Percentiles rank a stretch among this genome's conserved stretches.
Conservation (phyloP, 1,140 invertebrate genomes). For the Drosophila parabipectinata region DNA sequence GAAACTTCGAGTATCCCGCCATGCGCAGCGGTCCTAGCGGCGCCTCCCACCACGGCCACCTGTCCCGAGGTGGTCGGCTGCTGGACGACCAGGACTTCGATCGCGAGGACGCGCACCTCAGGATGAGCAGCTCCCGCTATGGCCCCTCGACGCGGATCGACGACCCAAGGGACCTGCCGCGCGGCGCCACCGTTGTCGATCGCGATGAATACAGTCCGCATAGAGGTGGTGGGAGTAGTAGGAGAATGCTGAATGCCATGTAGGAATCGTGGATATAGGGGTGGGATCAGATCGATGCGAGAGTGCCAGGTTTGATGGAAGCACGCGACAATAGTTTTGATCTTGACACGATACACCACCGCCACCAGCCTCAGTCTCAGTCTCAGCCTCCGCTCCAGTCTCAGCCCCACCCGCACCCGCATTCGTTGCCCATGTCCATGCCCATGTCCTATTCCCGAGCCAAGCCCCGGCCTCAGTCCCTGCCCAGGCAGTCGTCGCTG, state of each 20-base stretch:
- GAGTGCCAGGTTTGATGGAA: conserved; percentile 79
- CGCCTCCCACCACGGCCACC: conserved; percentile 72
- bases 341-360: conserved; percentile 72
- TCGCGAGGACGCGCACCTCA: conserved; percentile 69
- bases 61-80: conserved; percentile 71
- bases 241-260: conserved; percentile 84
- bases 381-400: conserved; percentile 26
- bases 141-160: conserved; percentile 69
- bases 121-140: conserved; percentile 64
- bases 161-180: conserved; percentile 61
- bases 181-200: conserved; percentile 71
- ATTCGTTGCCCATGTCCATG: conserved; percentile 17
- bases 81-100: conserved; percentile 77
- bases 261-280: conserved; percentile 85
- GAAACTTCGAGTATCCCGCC: conserved; percentile 80
- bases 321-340: conserved; percentile 82
- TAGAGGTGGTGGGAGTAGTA: conserved; percentile 84
- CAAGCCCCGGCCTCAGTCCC: conserved; percentile 9
- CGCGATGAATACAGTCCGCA: conserved; percentile 84
- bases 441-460: conserved; percentile 8
- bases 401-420: conserved; percentile 26
- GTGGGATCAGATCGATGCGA: conserved; percentile 83
- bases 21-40: conserved; percentile 72
- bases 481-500: conserved; percentile 47
- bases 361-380: conserved; percentile 40